Conservation (phyloP, 53 echinoderm and acorn worm species). For the Luidia sarsii region DNA sequence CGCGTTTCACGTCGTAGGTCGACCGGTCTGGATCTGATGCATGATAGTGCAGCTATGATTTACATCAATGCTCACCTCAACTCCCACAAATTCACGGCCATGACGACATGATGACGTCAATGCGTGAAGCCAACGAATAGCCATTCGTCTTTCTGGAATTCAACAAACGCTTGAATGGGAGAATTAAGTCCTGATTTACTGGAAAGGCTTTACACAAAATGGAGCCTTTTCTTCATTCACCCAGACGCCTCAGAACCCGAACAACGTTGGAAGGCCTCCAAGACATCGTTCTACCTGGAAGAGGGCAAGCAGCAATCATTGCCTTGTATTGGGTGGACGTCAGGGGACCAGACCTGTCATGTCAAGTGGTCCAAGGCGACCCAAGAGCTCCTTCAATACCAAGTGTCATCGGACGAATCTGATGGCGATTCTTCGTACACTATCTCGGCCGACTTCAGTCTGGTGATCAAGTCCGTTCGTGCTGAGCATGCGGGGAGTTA, state of each 20-base stretch:
- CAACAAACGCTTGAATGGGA: too few relatives aligned
- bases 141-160: too few relatives aligned
- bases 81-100: too few relatives aligned
- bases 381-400: background rate
- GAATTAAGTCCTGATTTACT: too few relatives aligned
- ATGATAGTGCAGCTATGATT: too few relatives aligned
- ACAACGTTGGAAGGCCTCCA: background rate
- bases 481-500: background rate
- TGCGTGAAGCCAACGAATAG: too few relatives aligned
- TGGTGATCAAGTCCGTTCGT: background rate
- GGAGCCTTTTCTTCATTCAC: too few relatives aligned
- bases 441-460: background rate
- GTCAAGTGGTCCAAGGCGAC: background rate
- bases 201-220: too few relatives aligned
- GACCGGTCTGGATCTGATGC: too few relatives aligned
- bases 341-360: background rate
- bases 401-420: background rate
- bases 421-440: background rate
- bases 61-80: too few relatives aligned
- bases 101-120: too few relatives aligned
- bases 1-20: too few relatives aligned
- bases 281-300: background rate
- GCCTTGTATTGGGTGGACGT: conserved; percentile 1
- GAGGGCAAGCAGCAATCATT: background rate
- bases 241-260: background rate